phyloP scores from a whole-genome alignment of 1,140 invertebrate genomes.

The Temnothorax longispinosus region DNA sequence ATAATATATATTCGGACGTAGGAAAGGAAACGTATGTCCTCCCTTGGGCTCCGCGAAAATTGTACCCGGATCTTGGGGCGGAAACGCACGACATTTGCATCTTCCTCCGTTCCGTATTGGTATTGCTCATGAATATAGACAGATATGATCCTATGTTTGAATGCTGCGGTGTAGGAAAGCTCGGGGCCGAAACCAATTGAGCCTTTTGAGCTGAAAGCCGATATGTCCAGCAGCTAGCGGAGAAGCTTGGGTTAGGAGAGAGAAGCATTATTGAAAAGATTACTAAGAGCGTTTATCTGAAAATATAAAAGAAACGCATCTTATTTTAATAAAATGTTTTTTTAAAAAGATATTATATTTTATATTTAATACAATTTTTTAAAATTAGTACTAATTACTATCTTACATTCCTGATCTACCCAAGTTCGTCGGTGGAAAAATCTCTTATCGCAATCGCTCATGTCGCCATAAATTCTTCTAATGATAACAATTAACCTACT shows the following conservation, averaged over 20 bases:
- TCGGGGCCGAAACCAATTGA: slow-evolving; percentile 63
- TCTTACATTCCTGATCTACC: not conserved
- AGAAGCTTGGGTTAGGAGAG: slow-evolving; percentile 46
- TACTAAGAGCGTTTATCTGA: slow-evolving; percentile 5
- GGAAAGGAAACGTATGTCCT: slow-evolving; percentile 74
- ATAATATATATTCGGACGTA: slow-evolving; percentile 74
- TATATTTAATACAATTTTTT: not conserved
- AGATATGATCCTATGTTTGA: slow-evolving; percentile 75
- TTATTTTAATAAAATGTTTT: not conserved
- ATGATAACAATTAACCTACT: not conserved
- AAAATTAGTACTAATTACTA: not conserved
- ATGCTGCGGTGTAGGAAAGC: slow-evolving; percentile 66
- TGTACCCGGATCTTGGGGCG: slow-evolving; percentile 70
- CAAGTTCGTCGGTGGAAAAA: not conserved
- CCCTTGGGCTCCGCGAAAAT: slow-evolving; percentile 73
- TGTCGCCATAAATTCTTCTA: not conserved
- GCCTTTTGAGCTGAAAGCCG: slow-evolving; percentile 69
- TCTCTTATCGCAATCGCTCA: not conserved
- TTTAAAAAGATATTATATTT: not conserved
- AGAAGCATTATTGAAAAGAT: slow-evolving; percentile 47
- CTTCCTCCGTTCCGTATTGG: slow-evolving; percentile 66
- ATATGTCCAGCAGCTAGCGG: slow-evolving; percentile 66
- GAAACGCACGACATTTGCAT: slow-evolving; percentile 76
- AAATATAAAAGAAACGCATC: not conserved
- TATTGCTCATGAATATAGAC: slow-evolving; percentile 77